A percentile compares a stretch with the other conserved stretches of the same genome.
phyloP scores from a whole-genome alignment of 2,113 vertebrate species.

The Callopanchax toddi region DNA sequence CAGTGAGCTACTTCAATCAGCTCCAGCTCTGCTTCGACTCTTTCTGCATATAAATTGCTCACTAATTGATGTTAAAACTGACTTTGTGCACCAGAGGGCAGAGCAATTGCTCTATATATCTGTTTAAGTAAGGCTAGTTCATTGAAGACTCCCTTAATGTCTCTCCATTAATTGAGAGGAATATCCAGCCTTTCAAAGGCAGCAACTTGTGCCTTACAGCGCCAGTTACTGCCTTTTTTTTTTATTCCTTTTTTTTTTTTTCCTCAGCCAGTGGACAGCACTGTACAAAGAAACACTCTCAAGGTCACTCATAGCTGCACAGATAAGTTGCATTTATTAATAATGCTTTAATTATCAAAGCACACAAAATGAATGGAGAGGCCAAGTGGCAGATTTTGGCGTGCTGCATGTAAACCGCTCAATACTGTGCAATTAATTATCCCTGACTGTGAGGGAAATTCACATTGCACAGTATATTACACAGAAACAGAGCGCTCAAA shows the following conservation, averaged over 20 bases:
- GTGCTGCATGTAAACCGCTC: conserved; percentile 42
- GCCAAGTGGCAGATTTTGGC: conserved; percentile 56
- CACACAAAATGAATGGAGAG: conserved; percentile 47
- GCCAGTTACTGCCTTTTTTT: conserved; percentile 53
- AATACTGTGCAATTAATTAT: conserved; percentile 60
- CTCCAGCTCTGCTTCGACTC: conserved; percentile 51
- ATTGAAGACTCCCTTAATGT: conserved; percentile 82
- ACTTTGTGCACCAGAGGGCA: conserved; percentile 79
- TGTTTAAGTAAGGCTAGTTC: conserved; percentile 82
- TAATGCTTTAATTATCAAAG: conserved; percentile 77
- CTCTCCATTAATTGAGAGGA: conserved; percentile 79
- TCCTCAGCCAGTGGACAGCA: conserved; percentile 46
- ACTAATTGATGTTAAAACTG: conserved; percentile 82
- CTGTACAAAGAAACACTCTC: conserved; percentile 53
- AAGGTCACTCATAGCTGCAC: conserved; percentile 74
- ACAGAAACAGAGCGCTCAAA: conserved; percentile 9
- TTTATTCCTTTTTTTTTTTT: conserved; percentile 29
- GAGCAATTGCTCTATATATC: conserved; percentile 82
- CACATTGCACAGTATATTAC: conserved; percentile 27
- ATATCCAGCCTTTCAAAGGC: conserved; percentile 80
- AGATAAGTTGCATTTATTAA: conserved; percentile 73
- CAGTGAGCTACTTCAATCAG: conserved; percentile 60
- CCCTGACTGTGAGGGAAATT: conserved; percentile 36
- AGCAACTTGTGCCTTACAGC: conserved; percentile 72
- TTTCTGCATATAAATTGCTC: conserved; percentile 78